Evolutionary conservation across 2,113 vertebrate species (phyloP).

Genomic region (Martes martes): DNA sequence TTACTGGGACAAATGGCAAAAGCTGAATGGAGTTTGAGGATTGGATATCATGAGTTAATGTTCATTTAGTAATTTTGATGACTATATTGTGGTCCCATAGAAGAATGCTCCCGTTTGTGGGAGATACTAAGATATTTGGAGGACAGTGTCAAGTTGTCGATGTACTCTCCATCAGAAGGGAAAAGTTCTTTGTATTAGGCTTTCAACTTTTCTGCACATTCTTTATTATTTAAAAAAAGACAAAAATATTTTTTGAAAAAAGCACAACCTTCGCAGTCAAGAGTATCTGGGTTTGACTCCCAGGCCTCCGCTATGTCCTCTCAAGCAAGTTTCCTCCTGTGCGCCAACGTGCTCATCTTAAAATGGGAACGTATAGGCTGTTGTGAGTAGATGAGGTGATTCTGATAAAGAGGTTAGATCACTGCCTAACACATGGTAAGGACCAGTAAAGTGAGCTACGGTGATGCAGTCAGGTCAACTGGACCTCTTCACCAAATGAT

Average conservation of each 20-base stretch:
- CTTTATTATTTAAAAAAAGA: neutral
- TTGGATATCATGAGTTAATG: neutral
- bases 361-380: neutral
- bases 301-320: neutral
- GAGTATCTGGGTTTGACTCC: neutral
- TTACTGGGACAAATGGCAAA: neutral
- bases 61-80: neutral
- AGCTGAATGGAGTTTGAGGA: neutral
- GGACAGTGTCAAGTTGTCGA: neutral
- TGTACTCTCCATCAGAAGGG: neutral
- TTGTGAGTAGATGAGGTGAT: neutral
- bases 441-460: neutral
- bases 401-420: neutral
- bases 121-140: neutral
- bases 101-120: neutral
- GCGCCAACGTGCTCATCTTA: neutral
- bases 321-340: neutral
- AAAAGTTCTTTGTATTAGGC: neutral
- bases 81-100: neutral
- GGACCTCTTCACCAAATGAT: neutral
- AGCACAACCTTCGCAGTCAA: neutral
- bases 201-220: neutral
- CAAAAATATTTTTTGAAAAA: neutral
- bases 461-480: neutral
- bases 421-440: neutral